Base-by-base conservation (phyloP, 2,113 vertebrate species). In the Arothron firmamentum region DNA sequence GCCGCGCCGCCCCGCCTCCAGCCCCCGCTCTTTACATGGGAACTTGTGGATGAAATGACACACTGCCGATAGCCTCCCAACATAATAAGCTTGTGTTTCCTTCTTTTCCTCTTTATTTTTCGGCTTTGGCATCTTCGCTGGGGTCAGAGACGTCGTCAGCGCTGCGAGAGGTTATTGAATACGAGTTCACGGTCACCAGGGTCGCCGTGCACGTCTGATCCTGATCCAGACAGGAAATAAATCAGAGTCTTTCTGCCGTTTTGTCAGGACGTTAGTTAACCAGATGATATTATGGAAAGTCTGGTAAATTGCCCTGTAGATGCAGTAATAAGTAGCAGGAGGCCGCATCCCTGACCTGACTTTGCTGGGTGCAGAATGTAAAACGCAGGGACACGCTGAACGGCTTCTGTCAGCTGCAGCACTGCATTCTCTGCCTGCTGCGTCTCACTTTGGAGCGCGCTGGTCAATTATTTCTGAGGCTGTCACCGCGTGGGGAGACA, bases 391-490 rank as follows among this genome's bases (percentile, higher is more conserved):
- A 90, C 90, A 89, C 82, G 83, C 84, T 91, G 90, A 90, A 92
- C 90, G 87, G 88, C 83, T 88, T 89, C 87, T 92, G 90, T 92
- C 90, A 90, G 87, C 85, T 78, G 80, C 81, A 79, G 87, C 89
- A 90, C 90, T 91, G 91, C 90, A 91, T 91, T 90, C 88, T 91
- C 86, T 87, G 83, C 88, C 87, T 86, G 76, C 85, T 85, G 89
- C 78, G 85, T 90, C 89, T 90, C 87, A 79, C 88, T 90, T 85
- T 87, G 80, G 86, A 92, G 88, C 90, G 83, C 62, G 86, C 86
- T 90, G 90, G 90, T 92, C 91, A 92, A 92, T 92, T 92, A 92
- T 90, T 92, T 91, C 87, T 90, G 87, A 91, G 78, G 88, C 89
- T 90, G 90, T 91, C 90, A 90, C 78, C 64, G 82, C 78, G 80